phyloP scores from a whole-genome alignment of 2,888 invertebrate species.

The Saturnia japonica region DNA sequence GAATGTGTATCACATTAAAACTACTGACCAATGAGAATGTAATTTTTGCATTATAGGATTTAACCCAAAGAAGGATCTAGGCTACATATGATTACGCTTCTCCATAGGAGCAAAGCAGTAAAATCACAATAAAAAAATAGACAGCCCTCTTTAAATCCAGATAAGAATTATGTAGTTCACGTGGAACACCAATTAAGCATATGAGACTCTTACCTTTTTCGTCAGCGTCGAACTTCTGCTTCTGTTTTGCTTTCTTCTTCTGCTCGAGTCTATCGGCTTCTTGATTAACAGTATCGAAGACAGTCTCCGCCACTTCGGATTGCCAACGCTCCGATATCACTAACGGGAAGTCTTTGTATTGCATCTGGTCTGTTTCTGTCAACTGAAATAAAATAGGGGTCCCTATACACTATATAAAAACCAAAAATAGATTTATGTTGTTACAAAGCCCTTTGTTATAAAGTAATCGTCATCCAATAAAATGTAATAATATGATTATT shows the following conservation, averaged over 20 bases:
- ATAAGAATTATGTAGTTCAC: not conserved
- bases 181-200: too few relatives aligned
- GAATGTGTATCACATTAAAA: too few relatives aligned
- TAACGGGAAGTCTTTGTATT: conserved; percentile 99
- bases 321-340: conserved; percentile 99
- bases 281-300: conserved; percentile 98
- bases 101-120: not conserved
- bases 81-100: not conserved
- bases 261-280: conserved; percentile 98
- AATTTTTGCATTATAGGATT: not conserved
- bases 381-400: conserved; percentile 77
- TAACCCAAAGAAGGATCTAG: not conserved
- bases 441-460: too few relatives aligned
- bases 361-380: conserved; percentile 97
- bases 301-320: conserved; percentile 98
- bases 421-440: too few relatives aligned
- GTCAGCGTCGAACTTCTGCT: conserved; percentile 95
- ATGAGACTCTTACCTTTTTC: conserved; percentile 87
- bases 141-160: too few relatives aligned
- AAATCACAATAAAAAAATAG: too few relatives aligned
- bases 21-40: not conserved
- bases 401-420: too few relatives aligned
- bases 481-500: too few relatives aligned
- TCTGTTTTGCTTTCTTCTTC: conserved; percentile 96
- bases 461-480: too few relatives aligned